Evolutionary conservation across 2,113 vertebrate genomes (phyloP), one percentile per base, ranked within the genome.

Genomic region (Notothenia rossii): DNA sequence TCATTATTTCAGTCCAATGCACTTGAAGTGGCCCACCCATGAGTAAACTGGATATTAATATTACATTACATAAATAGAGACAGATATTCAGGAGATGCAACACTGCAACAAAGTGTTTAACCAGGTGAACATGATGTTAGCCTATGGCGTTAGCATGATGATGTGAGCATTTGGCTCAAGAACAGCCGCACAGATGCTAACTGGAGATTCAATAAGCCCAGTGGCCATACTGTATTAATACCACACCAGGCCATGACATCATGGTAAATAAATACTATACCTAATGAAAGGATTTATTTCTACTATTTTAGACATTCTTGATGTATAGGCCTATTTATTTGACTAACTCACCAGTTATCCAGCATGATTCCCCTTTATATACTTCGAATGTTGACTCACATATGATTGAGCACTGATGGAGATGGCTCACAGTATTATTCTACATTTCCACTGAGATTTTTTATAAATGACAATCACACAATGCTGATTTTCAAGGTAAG

Each of bases 401-500:
- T 25, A 25, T 14, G 11, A 62, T 22, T 58, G 58, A 63, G 59
- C 59, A n/a, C 40, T 22, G 40, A 20, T 3, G 20, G 14, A 49
- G 46, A 10, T 49, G 11, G 10, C 33, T n/a, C 13, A 50, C 15
- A 8, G 18, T 66, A 3, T 53, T 13, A 40, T 68, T 20, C 29
- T 33, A 36, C 15, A 36, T n/a, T n/a, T 50, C 25, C 43, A 18
- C 10, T 25, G 48, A 50, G 20, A n/a, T 55, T 46, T 6, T 1
- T 48, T 14, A 0, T 14, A 74, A 84, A 83, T 65, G 8, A 88
- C 58, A 62, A 65, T 10, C 13, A 84, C 55, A 86, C 59, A 69
- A 13, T 22, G 14, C 3, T 22, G 69, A 88, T 10, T 94, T 95
- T 87, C 78, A 95, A 94, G 74, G 92, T 88, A 77, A 63, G 91